phyloP scores from a whole-genome alignment of 2,888 invertebrate genomes.

The Cheiracanthium punctorium region DNA sequence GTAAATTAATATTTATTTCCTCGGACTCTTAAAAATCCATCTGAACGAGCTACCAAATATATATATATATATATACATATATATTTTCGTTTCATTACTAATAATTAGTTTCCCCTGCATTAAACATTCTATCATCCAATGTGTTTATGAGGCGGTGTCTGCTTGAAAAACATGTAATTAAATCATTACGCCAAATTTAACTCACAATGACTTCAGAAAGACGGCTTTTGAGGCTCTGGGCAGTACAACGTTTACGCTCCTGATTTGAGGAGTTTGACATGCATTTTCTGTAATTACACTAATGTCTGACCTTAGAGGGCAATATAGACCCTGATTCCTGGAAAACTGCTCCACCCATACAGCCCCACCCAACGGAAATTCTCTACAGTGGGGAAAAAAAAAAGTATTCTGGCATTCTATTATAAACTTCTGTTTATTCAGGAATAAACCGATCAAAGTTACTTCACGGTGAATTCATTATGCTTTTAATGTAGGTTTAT shows the following conservation, averaged over 20 bases:
- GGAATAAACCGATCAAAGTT: neutral
- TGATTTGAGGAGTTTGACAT: neutral
- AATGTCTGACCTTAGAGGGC: constrained; percentile 3
- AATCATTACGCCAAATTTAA: neutral
- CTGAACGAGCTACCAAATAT: too few relatives aligned
- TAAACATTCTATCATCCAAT: neutral
- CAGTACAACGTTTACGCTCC: neutral
- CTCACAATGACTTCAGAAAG: neutral
- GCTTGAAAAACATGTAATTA: neutral
- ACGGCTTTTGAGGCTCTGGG: neutral
- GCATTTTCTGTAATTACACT: constrained; percentile 8
- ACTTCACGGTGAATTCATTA: neutral
- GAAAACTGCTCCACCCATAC: constrained; percentile 3
- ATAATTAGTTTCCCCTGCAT: too few relatives aligned
- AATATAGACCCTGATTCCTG: neutral
- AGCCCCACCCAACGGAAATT: constrained; percentile 6
- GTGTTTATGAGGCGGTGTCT: neutral
- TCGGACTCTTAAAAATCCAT: too few relatives aligned
- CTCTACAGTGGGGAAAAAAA: neutral
- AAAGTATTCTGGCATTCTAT: neutral
- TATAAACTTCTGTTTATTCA: neutral
- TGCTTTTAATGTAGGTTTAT: neutral
- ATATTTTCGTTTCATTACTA: too few relatives aligned
- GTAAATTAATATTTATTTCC: too few relatives aligned
- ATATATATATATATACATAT: too few relatives aligned